Evolutionary conservation across 1,140 invertebrate species (phyloP), one percentile per base, ranked within the genome.

Genomic region (Fopius arisanus): DNA sequence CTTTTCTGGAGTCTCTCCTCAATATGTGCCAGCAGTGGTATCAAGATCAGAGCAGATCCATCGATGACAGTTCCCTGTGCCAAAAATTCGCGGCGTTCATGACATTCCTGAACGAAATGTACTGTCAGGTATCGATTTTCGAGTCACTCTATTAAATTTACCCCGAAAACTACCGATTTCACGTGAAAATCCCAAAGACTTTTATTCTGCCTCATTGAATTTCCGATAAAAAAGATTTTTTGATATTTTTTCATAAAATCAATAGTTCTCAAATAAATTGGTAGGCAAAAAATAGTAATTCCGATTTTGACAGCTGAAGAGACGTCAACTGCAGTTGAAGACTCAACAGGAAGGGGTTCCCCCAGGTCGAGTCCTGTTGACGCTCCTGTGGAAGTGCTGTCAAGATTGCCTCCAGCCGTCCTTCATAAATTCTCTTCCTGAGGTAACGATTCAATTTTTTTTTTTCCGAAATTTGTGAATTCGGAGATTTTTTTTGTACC

Each of bases 11-110:
- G 87, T 95, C 94, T 7, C 87, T 97, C 67, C 88, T 96, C 65
- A 97, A 97, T 85, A 95, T 92, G 14, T 96, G 94, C 81, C 94
- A 96, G 81, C 94, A 96, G 84, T 96, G 94, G 93, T 96, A 95
- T 85, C 94, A 96, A 82, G 94, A 96, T 83, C 87, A 94, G 33
- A 93, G 94, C 72, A 93, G 92, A 88, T 90, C 91, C 29, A 75
- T 86, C 70, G 81, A 86, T 72, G 83, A 88, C 43, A 74, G 78
- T 21, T 76, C 83, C 23, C 70, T 79, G 21, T 81, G 81, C 80
- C 75, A 85, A 79, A 77, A 84, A 70, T 87, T 87, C 79, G 82
- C 94, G 77, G 93, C 94, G 74, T 96, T 96, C 86, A 95, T 96
- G 89, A 93, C 92, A 83, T 96, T 96, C 87, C 89, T 96, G 51